phyloP scores from a whole-genome alignment of 1,140 invertebrate species.

The Brachionus sp. region DNA sequence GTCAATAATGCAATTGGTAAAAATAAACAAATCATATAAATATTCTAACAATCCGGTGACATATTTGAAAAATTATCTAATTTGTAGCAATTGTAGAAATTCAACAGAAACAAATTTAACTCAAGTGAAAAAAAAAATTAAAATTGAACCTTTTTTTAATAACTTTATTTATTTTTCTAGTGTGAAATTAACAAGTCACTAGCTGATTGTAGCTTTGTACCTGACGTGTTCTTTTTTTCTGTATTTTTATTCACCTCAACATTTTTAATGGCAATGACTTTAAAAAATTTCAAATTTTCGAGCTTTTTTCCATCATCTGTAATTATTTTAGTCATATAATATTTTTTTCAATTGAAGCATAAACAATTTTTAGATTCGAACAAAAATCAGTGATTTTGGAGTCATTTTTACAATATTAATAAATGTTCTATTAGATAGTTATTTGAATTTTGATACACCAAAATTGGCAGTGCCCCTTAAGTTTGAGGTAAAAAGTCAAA shows the following conservation, averaged over 20 bases:
- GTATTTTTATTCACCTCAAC: slow-evolving; percentile 87
- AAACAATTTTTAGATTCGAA: not conserved
- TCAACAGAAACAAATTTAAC: not conserved
- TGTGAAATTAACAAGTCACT: not conserved
- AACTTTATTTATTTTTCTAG: not conserved
- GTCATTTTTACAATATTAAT: slow-evolving; percentile 90
- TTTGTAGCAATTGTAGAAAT: not conserved
- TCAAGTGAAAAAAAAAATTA: not conserved
- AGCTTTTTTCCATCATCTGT: slow-evolving; percentile 88
- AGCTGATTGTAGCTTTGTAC: slow-evolving; percentile 63
- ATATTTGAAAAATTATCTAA: slow-evolving; percentile 1
- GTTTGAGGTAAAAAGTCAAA: slow-evolving; percentile 50
- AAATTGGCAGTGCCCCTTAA: slow-evolving; percentile 76
- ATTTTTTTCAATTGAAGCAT: not conserved
- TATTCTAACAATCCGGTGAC: not conserved
- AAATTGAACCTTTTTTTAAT: not conserved
- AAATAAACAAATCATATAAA: not conserved
- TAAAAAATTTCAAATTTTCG: slow-evolving; percentile 89
- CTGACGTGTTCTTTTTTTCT: slow-evolving; percentile 95
- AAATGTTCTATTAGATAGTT: slow-evolving; percentile 82
- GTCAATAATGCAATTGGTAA: slow-evolving; percentile 66
- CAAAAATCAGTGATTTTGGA: slow-evolving; percentile 73
- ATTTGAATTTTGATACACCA: slow-evolving; percentile 80
- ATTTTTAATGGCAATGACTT: slow-evolving; percentile 77
- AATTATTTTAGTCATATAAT: slow-evolving; percentile 71